Evolutionary conservation across 2,888 invertebrate species (phyloP), one percentile per base, ranked within the genome.

Genomic region (Trissolcus brochymenae): DNA sequence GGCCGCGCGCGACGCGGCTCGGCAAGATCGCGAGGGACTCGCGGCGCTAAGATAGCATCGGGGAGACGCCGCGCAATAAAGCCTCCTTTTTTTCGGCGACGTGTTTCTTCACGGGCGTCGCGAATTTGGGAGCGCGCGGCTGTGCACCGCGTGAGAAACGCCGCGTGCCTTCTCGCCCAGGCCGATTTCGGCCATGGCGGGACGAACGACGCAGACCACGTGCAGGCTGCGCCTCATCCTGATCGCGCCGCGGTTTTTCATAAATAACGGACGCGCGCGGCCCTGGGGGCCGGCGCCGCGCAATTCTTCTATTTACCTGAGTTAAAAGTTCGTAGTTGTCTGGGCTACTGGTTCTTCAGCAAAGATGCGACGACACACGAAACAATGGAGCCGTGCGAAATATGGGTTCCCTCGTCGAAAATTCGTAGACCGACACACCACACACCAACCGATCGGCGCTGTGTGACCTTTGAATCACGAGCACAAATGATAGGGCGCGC

Each of bases 361-460:
- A 66, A 60, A 73, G 66, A 76, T 78, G 76, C 68, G 79, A 66
- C 81, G 82, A 84, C 81, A 82, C 79, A 82, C 81, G 81, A 77
- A 81, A 84, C 85, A 82, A 86, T 83, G 83, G 83, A 81, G 81
- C 83, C 83, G 82, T 83, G 81, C 81, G 82, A 84, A 83, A 82
- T 81, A 81, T 80, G 83, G 83, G 86, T 86, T 86, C 85, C 72
- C 59, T 78, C 81, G 6, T 17, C 11, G 82, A 86, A 85, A 86
- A 85, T 81, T 84, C 81, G 81, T 84, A 14, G 40, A 85, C 84
- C 84, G 84, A 85, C 84, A 86, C 49, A 40, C 66, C 50, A 66
- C 84, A 86, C 49, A 40, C 66, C 56, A 66, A 66, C 66, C 66
- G 56, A 49, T 54, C 53, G 21, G 53, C 50, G 29, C 51, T 51